These are phyloP conservation scores for Chamaedrilus cognettii DNA, from an alignment of 2,888 invertebrate species.

Conservation along the genomic window DNA sequence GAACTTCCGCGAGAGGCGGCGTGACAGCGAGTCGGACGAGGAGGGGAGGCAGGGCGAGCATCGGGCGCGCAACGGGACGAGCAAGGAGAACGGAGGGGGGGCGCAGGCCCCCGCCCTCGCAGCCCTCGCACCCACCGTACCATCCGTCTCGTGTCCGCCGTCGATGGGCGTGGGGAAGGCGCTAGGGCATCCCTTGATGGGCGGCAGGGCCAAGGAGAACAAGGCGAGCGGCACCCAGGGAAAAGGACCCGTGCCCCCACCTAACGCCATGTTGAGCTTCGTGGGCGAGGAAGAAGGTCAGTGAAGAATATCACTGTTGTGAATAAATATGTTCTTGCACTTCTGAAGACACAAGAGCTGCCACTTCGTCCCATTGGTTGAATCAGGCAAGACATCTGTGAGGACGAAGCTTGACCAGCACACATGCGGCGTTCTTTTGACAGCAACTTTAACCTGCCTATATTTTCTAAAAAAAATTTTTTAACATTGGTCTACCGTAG, in stretches of 20 bases:
- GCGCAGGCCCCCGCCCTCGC: not conserved
- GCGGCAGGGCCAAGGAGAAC: constrained; percentile 8
- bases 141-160: not conserved
- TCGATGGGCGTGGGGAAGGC: not conserved
- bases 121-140: not conserved
- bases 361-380: no score
- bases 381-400: no score
- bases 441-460: no score
- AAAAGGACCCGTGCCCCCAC: not conserved
- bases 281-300: constrained; percentile 28
- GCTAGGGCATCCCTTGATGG: not conserved
- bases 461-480: no score
- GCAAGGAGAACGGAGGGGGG: not conserved
- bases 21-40: constrained; percentile 28
- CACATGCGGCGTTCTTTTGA: no score
- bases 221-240: constrained; percentile 15
- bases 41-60: constrained; percentile 18
- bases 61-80: constrained; percentile 5
- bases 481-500: no score
- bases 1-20: constrained; percentile 27
- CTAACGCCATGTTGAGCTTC: constrained; percentile 32
- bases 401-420: no score
- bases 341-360: no score
- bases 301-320: no score
- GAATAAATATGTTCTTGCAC: no score